Conservation (phyloP, 2,888 invertebrate species). For the Sylvicola fuscatus region DNA sequence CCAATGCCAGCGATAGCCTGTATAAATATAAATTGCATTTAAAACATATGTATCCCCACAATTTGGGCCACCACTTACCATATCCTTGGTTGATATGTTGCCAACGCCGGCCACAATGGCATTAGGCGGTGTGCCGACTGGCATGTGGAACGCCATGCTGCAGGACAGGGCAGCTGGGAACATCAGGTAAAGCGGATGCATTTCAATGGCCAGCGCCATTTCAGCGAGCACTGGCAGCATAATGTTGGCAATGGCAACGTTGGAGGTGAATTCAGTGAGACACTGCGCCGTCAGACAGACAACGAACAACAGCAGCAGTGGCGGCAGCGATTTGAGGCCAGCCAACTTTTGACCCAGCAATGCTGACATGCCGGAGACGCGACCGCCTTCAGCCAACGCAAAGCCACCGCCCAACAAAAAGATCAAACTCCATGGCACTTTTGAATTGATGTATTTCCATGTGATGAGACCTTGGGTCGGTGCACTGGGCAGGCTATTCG, state of each 20-base stretch:
- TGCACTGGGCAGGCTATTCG: conserved; percentile 28
- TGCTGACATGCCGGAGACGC: conserved; percentile 53
- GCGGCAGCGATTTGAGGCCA: conserved; percentile 40
- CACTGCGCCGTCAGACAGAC: conserved; percentile 56
- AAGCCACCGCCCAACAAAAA: conserved; percentile 80
- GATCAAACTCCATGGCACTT: conserved; percentile 79
- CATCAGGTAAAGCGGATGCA: conserved; percentile 80
- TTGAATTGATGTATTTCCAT: conserved; percentile 68
- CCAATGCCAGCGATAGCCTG: conserved; percentile 57
- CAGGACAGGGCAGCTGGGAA: conserved; percentile 74
- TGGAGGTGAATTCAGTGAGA: conserved; percentile 76
- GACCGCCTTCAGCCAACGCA: conserved; percentile 71
- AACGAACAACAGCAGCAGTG: conserved; percentile 45
- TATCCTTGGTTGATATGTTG: conserved; percentile 56
- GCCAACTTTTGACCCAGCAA: conserved; percentile 52
- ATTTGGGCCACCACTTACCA: conserved; percentile 29
- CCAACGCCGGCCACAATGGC: conserved; percentile 78
- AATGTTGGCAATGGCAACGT: conserved; percentile 72
- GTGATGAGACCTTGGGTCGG: conserved; percentile 52
- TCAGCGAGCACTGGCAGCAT: conserved; percentile 66
- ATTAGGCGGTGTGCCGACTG: conserved; percentile 89
- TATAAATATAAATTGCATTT: conserved; percentile 10
- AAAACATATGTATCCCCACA: no score
- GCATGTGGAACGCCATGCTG: conserved; percentile 85
- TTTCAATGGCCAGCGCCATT: conserved; percentile 45